These are phyloP conservation scores for Microchrysa polita DNA, from an alignment of 2,888 invertebrate genomes.

Conservation along the genomic window DNA sequence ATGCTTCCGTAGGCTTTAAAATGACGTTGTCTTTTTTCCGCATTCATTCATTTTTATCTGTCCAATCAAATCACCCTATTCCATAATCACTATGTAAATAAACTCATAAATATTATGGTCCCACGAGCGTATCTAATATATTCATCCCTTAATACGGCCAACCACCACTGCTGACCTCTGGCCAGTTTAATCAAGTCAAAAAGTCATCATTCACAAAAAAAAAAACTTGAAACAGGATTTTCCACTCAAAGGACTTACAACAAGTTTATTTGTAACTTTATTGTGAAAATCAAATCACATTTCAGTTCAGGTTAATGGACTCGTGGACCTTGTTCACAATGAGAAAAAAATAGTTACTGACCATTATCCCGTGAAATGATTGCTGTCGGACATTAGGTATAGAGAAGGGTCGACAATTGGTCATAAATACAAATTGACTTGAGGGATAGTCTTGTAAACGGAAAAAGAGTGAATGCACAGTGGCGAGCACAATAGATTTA, in stretches of 20 bases:
- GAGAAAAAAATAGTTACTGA: not conserved
- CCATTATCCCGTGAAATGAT: not conserved
- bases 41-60: too few relatives aligned
- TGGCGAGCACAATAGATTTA: conserved; percentile 5
- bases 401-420: not conserved
- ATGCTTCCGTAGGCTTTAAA: not conserved
- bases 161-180: not conserved
- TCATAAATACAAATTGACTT: conserved; percentile 11
- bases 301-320: not conserved
- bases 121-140: not conserved
- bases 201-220: not conserved
- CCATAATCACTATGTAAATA: not conserved
- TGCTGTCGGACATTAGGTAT: not conserved
- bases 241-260: conserved; percentile 1
- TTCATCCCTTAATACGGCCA: not conserved
- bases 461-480: not conserved
- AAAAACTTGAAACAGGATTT: too few relatives aligned
- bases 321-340: too few relatives aligned
- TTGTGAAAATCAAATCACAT: conserved; percentile 5
- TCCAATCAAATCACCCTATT: not conserved
- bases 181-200: not conserved
- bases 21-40: not conserved
- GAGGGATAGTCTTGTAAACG: not conserved
- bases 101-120: not conserved
- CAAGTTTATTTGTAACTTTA: not conserved